A percentile compares a stretch with the other conserved stretches of the same genome.
Evolutionary conservation across 2,888 invertebrate genomes (phyloP).

Genomic region (Bembecia ichneumoniformis): DNA sequence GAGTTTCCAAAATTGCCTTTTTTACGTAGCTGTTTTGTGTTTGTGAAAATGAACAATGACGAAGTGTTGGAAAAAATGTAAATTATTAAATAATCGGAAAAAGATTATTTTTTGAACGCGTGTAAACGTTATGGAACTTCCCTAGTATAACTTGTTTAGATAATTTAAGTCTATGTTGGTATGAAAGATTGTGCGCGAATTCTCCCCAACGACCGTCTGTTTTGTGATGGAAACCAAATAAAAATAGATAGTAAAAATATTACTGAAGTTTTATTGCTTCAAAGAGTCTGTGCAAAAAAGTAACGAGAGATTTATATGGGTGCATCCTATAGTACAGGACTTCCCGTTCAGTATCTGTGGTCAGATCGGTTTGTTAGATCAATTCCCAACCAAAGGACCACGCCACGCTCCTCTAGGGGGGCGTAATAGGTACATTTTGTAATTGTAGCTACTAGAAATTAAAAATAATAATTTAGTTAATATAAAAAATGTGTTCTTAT

Average conservation of each 20-base stretch:
- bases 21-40: background rate
- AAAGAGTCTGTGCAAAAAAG: no score
- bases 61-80: constrained; percentile 4
- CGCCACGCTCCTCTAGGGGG: no score
- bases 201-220: constrained; percentile 23
- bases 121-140: constrained; percentile 3
- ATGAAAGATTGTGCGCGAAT: constrained; percentile 13
- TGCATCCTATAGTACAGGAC: no score
- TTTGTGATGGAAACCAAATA: constrained; percentile 61
- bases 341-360: no score
- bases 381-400: no score
- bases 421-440: no score
- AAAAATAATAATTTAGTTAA: no score
- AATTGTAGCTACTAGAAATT: no score
- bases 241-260: constrained; percentile 32
- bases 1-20: constrained; percentile 5
- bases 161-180: constrained; percentile 6
- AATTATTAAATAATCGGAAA: constrained; percentile 19
- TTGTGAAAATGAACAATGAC: constrained; percentile 1
- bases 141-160: constrained; percentile 2
- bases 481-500: no score
- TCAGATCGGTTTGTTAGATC: no score
- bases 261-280: constrained; percentile 11
- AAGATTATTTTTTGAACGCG: constrained; percentile 14
- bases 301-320: no score